These are phyloP conservation scores for Phataginus tricuspis DNA, from an alignment of 2,797 vertebrate genomes.

Conservation along the genomic window DNA sequence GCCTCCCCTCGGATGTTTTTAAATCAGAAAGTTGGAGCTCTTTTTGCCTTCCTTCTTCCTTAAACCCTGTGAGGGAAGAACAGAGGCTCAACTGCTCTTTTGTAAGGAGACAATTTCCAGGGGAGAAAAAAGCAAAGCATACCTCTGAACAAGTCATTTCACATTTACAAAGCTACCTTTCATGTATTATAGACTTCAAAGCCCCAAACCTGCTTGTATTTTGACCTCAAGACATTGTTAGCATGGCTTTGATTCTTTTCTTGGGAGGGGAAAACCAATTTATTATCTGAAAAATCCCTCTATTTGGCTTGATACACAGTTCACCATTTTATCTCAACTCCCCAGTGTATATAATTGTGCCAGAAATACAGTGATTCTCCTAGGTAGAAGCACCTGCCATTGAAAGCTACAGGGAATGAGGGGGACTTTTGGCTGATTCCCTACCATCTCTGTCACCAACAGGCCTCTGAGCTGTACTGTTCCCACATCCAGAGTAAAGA, in stretches of 20 bases:
- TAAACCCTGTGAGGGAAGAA: not conserved
- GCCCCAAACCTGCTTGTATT: not conserved
- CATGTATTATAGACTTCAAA: not conserved
- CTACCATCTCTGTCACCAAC: not conserved
- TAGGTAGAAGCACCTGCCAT: not conserved
- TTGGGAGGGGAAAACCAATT: not conserved
- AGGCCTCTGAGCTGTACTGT: not conserved
- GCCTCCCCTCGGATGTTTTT: not conserved
- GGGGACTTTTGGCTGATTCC: not conserved
- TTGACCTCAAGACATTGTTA: not conserved
- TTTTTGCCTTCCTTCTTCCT: not conserved
- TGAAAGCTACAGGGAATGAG: not conserved
- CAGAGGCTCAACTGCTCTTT: not conserved
- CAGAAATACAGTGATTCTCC: not conserved
- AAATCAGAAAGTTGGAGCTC: not conserved
- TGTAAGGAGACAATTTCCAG: not conserved
- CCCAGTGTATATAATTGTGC: not conserved
- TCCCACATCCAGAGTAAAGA: slow-evolving; percentile 23
- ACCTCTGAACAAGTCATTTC: not conserved
- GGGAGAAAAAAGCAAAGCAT: not conserved
- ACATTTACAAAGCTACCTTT: not conserved
- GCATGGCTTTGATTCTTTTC: not conserved
- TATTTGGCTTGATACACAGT: not conserved
- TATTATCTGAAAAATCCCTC: not conserved
- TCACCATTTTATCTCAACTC: not conserved